Conservation (phyloP, 2,888 invertebrate genomes). For the Miltochrista miniata region DNA sequence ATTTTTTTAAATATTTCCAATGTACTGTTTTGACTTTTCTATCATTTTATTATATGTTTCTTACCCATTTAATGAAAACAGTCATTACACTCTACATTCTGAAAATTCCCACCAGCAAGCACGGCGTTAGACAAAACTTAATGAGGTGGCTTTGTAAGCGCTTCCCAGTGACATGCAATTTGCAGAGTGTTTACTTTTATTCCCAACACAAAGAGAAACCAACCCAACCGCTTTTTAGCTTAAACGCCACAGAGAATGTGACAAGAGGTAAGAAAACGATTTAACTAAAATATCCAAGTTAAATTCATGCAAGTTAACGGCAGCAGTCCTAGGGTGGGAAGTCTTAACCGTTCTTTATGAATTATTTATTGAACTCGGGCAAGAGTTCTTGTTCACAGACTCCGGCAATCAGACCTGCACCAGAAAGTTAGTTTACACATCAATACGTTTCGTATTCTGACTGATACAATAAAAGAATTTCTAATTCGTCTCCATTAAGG, state of each 20-base stretch:
- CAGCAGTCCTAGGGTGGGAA: slow-evolving; percentile 16
- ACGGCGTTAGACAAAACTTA: not conserved
- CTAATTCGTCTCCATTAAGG: no score
- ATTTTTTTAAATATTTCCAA: no score
- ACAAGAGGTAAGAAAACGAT: slow-evolving; percentile 27
- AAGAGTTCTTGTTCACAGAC: no score
- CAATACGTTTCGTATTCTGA: no score
- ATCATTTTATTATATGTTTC: no score
- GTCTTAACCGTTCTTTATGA: slow-evolving; percentile 35
- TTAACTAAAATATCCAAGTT: slow-evolving; percentile 27
- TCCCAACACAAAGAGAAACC: slow-evolving; percentile 10
- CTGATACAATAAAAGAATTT: no score
- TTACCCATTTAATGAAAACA: no score
- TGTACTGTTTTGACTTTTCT: no score
- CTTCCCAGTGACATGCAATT: slow-evolving; percentile 6
- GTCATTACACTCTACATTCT: not conserved
- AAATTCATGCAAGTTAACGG: slow-evolving; percentile 26
- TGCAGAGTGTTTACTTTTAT: slow-evolving; percentile 8
- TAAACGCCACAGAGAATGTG: slow-evolving; percentile 15
- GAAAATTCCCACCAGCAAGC: not conserved
- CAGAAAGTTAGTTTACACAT: no score
- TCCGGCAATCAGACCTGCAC: no score
- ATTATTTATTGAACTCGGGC: slow-evolving; percentile 40
- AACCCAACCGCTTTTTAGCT: slow-evolving; percentile 15
- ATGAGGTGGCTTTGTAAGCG: slow-evolving; percentile 10